phyloP scores from a whole-genome alignment of 2,113 vertebrate genomes.

The Origma solitaria region DNA sequence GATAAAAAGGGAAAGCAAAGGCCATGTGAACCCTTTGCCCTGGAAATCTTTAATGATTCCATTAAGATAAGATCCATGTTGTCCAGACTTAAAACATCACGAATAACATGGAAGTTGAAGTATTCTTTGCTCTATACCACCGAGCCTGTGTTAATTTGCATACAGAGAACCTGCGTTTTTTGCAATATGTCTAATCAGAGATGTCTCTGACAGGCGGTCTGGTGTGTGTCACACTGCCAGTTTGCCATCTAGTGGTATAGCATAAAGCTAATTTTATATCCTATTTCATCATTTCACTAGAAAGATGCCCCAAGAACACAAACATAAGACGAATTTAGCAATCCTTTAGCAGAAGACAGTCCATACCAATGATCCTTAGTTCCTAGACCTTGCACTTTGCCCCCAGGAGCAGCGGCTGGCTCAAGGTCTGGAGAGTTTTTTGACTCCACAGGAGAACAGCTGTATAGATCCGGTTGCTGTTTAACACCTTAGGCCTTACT shows the following conservation, averaged over 20 bases:
- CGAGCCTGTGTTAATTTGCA: background rate
- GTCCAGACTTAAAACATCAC: background rate
- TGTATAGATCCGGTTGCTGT: background rate
- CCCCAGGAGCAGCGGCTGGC: background rate
- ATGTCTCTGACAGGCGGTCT: background rate
- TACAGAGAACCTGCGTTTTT: background rate
- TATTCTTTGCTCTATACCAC: background rate
- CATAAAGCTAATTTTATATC: background rate
- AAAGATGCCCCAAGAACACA: background rate
- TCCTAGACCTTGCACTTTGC: background rate
- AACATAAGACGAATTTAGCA: background rate
- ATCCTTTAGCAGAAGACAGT: background rate
- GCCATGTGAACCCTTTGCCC: rapidly evolving
- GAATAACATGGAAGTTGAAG: background rate
- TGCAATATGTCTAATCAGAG: background rate
- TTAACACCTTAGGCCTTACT: background rate
- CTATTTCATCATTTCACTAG: background rate
- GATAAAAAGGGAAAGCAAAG: background rate
- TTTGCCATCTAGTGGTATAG: constrained; percentile 58
- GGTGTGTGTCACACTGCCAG: background rate
- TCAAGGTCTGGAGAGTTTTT: background rate
- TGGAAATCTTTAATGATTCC: background rate
- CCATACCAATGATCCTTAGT: background rate
- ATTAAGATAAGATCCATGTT: background rate
- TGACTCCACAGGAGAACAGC: background rate